Percentiles rank a stretch among this genome's conserved stretches.
These are phyloP conservation scores for Penaeus vannamei DNA, from an alignment of 1,140 invertebrate genomes.

Conservation along the genomic window DNA sequence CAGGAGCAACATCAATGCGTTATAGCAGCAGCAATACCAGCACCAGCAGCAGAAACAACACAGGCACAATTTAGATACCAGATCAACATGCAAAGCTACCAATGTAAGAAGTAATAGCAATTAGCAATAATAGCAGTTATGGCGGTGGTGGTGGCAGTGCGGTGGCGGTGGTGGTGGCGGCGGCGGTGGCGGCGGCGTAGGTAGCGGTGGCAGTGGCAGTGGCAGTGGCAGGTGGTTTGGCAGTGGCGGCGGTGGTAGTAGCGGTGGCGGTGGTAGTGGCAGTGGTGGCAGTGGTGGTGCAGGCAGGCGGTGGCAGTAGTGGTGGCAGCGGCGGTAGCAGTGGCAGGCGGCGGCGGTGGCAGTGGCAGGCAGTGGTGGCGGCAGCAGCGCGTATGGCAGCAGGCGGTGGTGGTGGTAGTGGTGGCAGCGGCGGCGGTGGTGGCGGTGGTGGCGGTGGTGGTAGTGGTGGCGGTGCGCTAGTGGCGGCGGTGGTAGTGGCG, in stretches of 20 bases:
- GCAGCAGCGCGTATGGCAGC: background rate
- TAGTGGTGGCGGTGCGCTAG: background rate
- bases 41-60: too few species aligned
- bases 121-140: too few species aligned
- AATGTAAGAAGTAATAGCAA: too few species aligned
- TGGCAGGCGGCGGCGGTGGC: too few species aligned
- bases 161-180: background rate
- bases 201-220: slow-evolving; percentile 1
- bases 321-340: background rate
- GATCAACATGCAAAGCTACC: too few species aligned
- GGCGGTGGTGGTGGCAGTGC: background rate
- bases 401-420: slow-evolving; percentile 4
- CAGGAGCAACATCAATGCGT: too few species aligned
- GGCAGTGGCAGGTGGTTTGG: background rate
- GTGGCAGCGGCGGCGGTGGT: background rate
- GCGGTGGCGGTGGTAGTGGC: background rate
- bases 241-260: background rate
- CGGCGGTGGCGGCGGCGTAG: background rate
- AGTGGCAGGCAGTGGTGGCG: background rate
- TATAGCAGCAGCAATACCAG: too few species aligned
- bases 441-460: background rate
- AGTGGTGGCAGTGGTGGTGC: background rate
- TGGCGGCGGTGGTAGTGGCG: background rate
- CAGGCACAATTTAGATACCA: too few species aligned
- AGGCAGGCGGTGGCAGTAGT: background rate